Base-by-base conservation (phyloP, 30 jellyfish, hydroid and myxozoan genomes). In the Cassiopea andromeda region DNA sequence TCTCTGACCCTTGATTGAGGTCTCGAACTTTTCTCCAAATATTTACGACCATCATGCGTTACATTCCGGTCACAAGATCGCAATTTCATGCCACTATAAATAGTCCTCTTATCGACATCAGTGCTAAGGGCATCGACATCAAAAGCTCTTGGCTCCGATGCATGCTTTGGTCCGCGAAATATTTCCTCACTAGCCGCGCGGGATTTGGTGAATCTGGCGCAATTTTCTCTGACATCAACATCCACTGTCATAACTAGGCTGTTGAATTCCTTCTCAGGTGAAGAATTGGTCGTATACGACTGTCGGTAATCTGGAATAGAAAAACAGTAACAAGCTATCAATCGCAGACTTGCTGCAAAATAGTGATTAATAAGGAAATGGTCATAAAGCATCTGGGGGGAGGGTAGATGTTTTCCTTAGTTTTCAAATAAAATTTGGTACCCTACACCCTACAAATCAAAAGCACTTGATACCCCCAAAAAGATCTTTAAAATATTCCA, bases 21-120 rank as follows among this genome's bases (percentile, higher is more conserved):
- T 19, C 86, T 8, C 50, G 74, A 15, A 7, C 70, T 54, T 46
- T 58, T 77, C 54, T 77, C 86, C 86, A 77, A 77, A 77, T 60
- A 77, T 77, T 77, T 77, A 38, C 86, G 79, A 15, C 79, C n/a
- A 19, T 70, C 54, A 19, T 16, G 7, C 15, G 49, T 8, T n/a
- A 12, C 54, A 70, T 70, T 70, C n/a, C 79, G 12, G 15, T 43
- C 54, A 43, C 54, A 70, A 17, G 50, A 18, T 6, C 79, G 79
- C 27, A 8, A 50, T 7, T 7, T 1, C 10, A n/a, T 18, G 14
- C 50, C 79, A 70, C 38, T 43, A 70, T 27, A 27, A 27, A 27
- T 6, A 70, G 79, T 19, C 79, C 79, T 14, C 27, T 54, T 70
- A n/a, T 43, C 54, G 15, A 64, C 8, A n/a, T 70, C 57, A 5